These are phyloP conservation scores for Meiosimyza platycephala DNA, from an alignment of 2,888 invertebrate genomes.

Conservation along the genomic window DNA sequence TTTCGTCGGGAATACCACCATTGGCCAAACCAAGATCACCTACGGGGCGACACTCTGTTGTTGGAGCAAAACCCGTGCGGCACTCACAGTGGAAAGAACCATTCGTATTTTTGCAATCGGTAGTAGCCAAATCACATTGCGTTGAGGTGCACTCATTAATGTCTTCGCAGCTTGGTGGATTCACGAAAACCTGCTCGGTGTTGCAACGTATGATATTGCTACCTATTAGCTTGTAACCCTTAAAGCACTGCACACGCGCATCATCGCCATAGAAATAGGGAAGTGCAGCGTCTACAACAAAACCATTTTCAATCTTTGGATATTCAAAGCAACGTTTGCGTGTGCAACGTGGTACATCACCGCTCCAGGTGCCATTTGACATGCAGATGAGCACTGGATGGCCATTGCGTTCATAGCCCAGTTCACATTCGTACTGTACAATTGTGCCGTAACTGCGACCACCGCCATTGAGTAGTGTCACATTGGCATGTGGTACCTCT, in stretches of 20 bases:
- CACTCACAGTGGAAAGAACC: slow-evolving; percentile 93
- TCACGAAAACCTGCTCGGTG: slow-evolving; percentile 83
- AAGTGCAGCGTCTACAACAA: slow-evolving; percentile 81
- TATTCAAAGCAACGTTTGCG: slow-evolving; percentile 72
- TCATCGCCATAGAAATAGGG: slow-evolving; percentile 89
- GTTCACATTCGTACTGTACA: slow-evolving; percentile 90
- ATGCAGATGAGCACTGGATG: slow-evolving; percentile 92
- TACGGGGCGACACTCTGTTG: slow-evolving; percentile 89
- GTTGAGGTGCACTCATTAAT: slow-evolving; percentile 90
- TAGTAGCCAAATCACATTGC: slow-evolving; percentile 90
- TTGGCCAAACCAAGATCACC: slow-evolving; percentile 84
- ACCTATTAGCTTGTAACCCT: slow-evolving; percentile 88
- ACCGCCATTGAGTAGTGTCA: slow-evolving; percentile 87
- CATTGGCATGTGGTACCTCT: slow-evolving; percentile 88
- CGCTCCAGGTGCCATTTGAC: slow-evolving; percentile 97
- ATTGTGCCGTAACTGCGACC: slow-evolving; percentile 94
- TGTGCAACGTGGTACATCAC: slow-evolving; percentile 87
- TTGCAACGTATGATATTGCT: slow-evolving; percentile 87
- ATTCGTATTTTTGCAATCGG: slow-evolving; percentile 88
- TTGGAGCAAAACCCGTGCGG: slow-evolving; percentile 83
- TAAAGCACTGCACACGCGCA: slow-evolving; percentile 90
- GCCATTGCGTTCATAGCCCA: slow-evolving; percentile 88
- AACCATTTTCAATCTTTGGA: slow-evolving; percentile 88
- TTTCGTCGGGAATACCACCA: slow-evolving; percentile 90
- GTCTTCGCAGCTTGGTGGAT: slow-evolving; percentile 89